Evolutionary conservation across 2,888 invertebrate species (phyloP).

Genomic region (Eutolmus rufibarbis): DNA sequence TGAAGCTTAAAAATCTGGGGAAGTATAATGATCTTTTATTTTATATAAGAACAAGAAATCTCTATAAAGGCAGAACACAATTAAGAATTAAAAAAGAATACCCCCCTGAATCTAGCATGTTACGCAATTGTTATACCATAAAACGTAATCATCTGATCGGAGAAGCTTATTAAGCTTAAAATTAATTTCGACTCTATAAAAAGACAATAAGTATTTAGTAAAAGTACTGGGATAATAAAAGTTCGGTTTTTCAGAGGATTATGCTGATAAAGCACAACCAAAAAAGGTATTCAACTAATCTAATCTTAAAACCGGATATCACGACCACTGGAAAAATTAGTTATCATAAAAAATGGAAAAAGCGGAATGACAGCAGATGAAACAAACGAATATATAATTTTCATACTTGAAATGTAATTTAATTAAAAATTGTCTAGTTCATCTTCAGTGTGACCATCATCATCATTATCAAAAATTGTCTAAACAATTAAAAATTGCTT

Average conservation of each 20-base stretch:
- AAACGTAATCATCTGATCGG: not conserved
- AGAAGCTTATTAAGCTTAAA: not conserved
- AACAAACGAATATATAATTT: not conserved
- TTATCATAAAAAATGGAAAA: not conserved
- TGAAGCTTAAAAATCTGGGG: not conserved
- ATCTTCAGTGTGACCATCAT: not conserved
- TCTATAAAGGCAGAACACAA: not conserved
- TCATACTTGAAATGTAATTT: not conserved
- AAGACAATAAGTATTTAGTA: not conserved
- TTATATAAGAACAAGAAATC: not conserved
- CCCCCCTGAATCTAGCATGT: not conserved
- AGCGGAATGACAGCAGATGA: not conserved
- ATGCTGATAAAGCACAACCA: not conserved
- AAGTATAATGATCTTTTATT: not conserved
- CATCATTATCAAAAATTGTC: not conserved
- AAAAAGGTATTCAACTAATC: not conserved
- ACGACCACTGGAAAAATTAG: not conserved
- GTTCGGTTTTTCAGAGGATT: not conserved
- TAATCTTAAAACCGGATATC: not conserved
- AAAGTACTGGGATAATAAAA: not conserved
- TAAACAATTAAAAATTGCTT: not conserved
- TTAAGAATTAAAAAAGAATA: not conserved
- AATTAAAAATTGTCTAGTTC: not conserved
- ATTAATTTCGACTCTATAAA: not conserved
- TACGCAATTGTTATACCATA: not conserved